Base-by-base conservation (phyloP, 1,140 invertebrate genomes). In the Lerema accius region DNA sequence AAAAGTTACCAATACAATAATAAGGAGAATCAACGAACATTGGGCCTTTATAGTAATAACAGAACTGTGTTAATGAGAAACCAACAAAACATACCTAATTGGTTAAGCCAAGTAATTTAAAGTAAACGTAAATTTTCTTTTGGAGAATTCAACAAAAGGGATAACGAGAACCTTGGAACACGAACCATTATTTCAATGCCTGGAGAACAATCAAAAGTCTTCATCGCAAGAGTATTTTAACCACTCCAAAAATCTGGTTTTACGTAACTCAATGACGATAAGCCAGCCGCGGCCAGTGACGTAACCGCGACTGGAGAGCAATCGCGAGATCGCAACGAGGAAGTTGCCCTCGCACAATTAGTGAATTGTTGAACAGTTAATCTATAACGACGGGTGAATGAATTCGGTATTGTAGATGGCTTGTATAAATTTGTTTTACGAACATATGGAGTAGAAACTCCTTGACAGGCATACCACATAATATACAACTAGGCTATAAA, bases 321-420 rank as follows among this genome's bases (percentile, higher is more conserved):
- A 50, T 51, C 39, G 46, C 39, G 28, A 51, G 55, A 59, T 59
- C 39, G 39, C 63, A 65, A 59, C 63, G 55, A 55, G 63, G 64
- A 56, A 62, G 64, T 58, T 48, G 51, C 48, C 51, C 43, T 58
- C 40, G 39, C 19, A 65, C 65, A 67, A 72, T 66, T 69, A 72
- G 48, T 45, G 48, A 65, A 65, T 50, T 65, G 55, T 43, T 35
- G 28, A 32, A 42, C 26, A 51, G 39, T 59, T 65, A 65, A 53
- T 65, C 48, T 65, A 39, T 40, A 28, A 51, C 42, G 32, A 46
- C n/a, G 28, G 11, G 35, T 28, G 16, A 35, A 48, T 59, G 43
- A 59, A 48, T 59, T 37, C 28, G 37, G 35, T 13, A 59, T 48
- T 48, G 43, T 35, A 32, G 28, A 32, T 4, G 4, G n/a, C 35